These are phyloP conservation scores for Oreortyx pictus DNA, from an alignment of 2,797 vertebrate species.

Conservation along the genomic window DNA sequence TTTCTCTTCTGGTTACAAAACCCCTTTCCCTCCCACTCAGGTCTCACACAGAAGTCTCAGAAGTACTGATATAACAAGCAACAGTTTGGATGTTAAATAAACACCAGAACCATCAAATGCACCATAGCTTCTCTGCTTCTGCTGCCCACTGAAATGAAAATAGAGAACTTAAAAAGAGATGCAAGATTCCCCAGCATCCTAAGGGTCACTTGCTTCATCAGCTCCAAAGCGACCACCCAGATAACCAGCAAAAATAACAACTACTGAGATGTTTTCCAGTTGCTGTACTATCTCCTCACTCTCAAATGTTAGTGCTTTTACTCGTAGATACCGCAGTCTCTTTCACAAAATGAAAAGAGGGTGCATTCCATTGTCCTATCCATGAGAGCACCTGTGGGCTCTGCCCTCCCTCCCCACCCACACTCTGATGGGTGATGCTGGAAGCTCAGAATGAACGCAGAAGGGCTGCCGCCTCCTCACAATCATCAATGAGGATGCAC, in stretches of 20 bases:
- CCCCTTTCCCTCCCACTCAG: constrained; percentile 58
- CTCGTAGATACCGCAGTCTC: background rate
- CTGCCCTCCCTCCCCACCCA: background rate
- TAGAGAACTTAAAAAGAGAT: constrained; percentile 2
- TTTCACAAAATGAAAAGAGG: background rate
- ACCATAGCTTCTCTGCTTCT: background rate
- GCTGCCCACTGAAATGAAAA: constrained; percentile 56
- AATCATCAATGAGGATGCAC: accelerated
- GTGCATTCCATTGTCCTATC: background rate
- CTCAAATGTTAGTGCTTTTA: background rate
- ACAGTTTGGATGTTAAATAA: constrained; percentile 43
- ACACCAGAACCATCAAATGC: constrained; percentile 60
- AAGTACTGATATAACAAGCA: constrained; percentile 58
- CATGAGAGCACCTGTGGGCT: background rate
- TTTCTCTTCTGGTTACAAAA: constrained; percentile 50
- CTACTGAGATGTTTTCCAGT: background rate
- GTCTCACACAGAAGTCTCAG: constrained; percentile 46
- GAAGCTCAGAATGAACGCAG: background rate
- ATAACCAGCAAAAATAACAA: background rate
- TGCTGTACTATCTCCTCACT: background rate
- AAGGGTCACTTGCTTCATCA: background rate
- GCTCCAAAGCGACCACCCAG: background rate
- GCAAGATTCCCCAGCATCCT: background rate
- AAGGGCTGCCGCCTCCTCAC: background rate
- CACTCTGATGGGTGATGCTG: background rate